Base-by-base conservation (phyloP, 1,140 invertebrate genomes). In the Calosoma granatense region DNA sequence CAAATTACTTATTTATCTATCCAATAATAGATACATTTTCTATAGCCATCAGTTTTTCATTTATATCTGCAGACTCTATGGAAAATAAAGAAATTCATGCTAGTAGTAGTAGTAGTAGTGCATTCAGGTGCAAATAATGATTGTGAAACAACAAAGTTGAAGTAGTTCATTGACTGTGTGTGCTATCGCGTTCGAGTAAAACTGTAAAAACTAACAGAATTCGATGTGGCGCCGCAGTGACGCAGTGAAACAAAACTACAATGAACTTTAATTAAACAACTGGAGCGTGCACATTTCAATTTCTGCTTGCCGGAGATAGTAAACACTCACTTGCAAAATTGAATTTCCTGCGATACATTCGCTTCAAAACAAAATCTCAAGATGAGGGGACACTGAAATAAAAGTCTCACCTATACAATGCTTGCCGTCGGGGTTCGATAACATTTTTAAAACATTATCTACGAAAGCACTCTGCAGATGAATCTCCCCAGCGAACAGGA, bases 251-350 rank as follows among this genome's bases (percentile, higher is more conserved):
- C 17, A 47, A 17, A 47, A 47, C 15, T 47, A 17, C 9, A 47
- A 36, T 9, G 9, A 47, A 9, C 15, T 6, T 47, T 47, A 12
- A 12, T 12, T 47, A 47, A 47, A 47, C 17, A 47, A 47, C 41
- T 12, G 41, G 9, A 12, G 41, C 41, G 17, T 17, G 17, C 41
- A 17, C 41, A 17, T 47, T 47, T 47, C 41, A 47, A 47, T 47
- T 12, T 47, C 41, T 4, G 6, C 6, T 17, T 6, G 17, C 41
- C 41, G 41, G 41, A 47, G 41, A 47, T 47, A 17, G 41, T 47
- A 47, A 47, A 47, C 41, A 47, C 17, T 47, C 41, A 47, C 41
- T 47, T 47, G 41, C 41, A 47, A 47, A 47, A 47, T 47, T 47
- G 41, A 47, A 47, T 47, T 47, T 47, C 41, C 41, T 47, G 41